phyloP scores from a whole-genome alignment of 2,113 vertebrate species.

The Ellobius talpinus region DNA sequence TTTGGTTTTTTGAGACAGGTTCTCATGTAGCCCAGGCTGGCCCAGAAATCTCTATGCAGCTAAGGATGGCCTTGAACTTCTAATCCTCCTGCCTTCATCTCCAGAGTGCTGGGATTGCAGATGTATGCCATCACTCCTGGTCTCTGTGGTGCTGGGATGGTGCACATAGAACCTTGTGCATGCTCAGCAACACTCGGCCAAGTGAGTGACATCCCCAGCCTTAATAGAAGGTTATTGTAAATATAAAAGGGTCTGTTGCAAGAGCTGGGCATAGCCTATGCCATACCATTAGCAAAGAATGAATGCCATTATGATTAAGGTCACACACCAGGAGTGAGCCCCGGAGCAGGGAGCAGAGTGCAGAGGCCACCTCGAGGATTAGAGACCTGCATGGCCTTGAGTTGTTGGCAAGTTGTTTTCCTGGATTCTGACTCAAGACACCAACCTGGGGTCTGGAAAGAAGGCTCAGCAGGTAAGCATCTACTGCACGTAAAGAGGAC shows the following conservation, averaged over 20 bases:
- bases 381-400: background rate
- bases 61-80: background rate
- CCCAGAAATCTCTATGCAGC: background rate
- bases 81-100: background rate
- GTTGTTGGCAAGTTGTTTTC: slow-evolving; percentile 57
- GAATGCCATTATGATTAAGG: background rate
- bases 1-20: background rate
- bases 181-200: background rate
- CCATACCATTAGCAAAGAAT: background rate
- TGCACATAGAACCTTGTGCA: background rate
- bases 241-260: background rate
- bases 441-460: background rate
- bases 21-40: background rate
- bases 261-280: background rate
- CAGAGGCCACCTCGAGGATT: background rate
- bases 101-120: background rate
- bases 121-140: background rate
- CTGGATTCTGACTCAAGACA: background rate
- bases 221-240: background rate
- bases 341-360: background rate
- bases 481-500: background rate
- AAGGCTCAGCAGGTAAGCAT: background rate
- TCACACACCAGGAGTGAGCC: background rate
- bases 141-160: background rate
- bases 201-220: background rate